phyloP scores from a whole-genome alignment of 2,797 vertebrate genomes.

The Graptemys geographica region DNA sequence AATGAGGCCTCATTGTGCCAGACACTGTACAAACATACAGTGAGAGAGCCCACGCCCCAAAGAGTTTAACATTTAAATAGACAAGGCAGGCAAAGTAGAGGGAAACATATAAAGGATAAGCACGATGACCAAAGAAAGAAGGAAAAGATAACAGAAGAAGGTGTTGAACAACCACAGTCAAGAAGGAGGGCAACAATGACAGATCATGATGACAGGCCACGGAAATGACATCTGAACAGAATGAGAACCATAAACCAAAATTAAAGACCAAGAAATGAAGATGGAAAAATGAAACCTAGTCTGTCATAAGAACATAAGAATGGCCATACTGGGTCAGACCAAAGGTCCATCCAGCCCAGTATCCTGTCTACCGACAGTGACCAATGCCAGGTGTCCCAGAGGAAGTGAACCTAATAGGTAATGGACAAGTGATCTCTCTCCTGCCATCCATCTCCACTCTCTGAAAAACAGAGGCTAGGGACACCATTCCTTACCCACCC shows the following conservation, averaged over 20 bases:
- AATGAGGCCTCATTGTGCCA: background rate
- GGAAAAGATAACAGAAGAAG: background rate
- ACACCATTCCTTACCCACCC: too few species aligned
- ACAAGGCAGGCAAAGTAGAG: background rate
- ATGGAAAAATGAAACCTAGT: background rate
- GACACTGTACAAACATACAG: background rate
- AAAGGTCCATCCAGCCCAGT: too few species aligned
- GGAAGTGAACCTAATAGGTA: too few species aligned
- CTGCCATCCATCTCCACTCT: too few species aligned
- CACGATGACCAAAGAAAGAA: background rate
- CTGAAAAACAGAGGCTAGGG: too few species aligned
- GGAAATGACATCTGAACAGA: background rate
- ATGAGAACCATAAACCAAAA: background rate
- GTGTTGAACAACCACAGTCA: background rate
- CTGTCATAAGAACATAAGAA: background rate
- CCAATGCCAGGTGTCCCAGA: too few species aligned
- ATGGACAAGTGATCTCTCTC: too few species aligned
- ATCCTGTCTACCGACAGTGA: too few species aligned
- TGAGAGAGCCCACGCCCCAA: background rate
- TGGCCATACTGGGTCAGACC: too few species aligned
- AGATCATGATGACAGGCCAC: background rate
- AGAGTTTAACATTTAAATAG: background rate
- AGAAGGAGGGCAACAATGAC: background rate
- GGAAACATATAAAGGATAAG: background rate
- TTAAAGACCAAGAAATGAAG: background rate